Evolutionary conservation across 2,797 vertebrate species (phyloP).

Genomic region (Poeciliopsis turneri): DNA sequence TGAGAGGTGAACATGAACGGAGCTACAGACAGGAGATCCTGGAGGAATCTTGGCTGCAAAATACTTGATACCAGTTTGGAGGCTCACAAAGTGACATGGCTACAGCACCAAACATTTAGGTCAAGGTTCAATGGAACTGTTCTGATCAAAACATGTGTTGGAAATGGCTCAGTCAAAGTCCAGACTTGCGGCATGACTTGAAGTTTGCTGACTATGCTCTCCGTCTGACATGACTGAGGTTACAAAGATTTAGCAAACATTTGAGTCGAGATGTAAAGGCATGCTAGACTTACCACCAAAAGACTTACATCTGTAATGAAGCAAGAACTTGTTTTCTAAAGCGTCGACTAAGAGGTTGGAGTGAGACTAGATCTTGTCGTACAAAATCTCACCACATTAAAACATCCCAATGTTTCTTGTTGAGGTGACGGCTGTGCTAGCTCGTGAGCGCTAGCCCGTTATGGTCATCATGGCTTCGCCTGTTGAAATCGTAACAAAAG

Average conservation of each 20-base stretch:
- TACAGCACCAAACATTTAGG: neutral
- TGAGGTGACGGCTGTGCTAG: no score
- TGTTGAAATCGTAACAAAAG: no score
- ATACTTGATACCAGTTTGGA: neutral
- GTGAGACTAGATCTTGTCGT: no score
- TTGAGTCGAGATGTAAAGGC: neutral
- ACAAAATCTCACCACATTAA: no score
- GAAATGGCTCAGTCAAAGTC: neutral
- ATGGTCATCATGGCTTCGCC: no score
- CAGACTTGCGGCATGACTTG: neutral
- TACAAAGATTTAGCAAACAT: neutral
- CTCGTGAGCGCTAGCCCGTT: no score
- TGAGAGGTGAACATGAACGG: neutral
- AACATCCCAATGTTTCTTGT: no score
- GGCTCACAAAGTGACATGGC: neutral
- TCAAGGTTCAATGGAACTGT: neutral
- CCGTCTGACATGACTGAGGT: neutral
- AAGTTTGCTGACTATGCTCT: neutral
- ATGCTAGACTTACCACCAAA: neutral
- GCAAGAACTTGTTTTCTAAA: neutral
- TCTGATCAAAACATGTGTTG: neutral
- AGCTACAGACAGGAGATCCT: neutral
- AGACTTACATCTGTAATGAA: neutral
- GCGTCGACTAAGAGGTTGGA: neutral
- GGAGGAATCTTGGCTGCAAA: neutral